Evolutionary conservation across 2,797 vertebrate genomes (phyloP), one percentile per base, ranked within the genome.

Genomic region (Holocentrus rufus): DNA sequence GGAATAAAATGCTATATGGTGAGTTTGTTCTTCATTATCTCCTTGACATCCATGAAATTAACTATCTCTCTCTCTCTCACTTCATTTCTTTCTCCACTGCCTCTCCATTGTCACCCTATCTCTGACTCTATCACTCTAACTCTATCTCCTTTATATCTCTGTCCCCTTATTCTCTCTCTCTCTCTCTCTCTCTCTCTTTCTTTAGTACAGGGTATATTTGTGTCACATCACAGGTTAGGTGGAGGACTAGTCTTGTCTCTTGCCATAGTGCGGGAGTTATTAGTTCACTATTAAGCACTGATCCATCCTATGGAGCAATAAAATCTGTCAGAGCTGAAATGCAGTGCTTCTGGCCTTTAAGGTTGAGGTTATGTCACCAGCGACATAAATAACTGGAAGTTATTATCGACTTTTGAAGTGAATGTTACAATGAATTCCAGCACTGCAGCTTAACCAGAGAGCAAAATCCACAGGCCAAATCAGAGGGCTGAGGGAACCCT

Each of bases 1-100:
- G 65, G 76, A 63, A 72, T 17, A 77, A 57, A 82, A 61, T 4
- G 85, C 54, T 58, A 42, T 52, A 65, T 42, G 72, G 55, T 71
- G 58, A 74, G 72, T 85, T 81, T 86, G 69, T 58, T 76, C 79
- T 73, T 77, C 60, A 77, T 76, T 65, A 72, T 72, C 72, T 77
- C 66, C 74, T 49, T 18, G 54, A 76, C 76, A 81, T 65, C 67
- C 60, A 57, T 22, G 20, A 80, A 53, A 85, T 68, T 42, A 85
- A 56, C 60, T 31, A 8, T 47, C 49, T 14, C 27, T 46, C 27
- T 42, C 58, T 39, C 36, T 42, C n/a, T 27, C 46, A 11, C 42
- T 22, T 42, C 14, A 5, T 25, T 54, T 56, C 31, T 36, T 34
- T 22, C 39, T 53, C 36, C 15, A 14, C 13, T 22, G 1, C 22